Percentiles rank a stretch among this genome's conserved stretches.
Evolutionary conservation across 2,113 vertebrate genomes (phyloP).

Genomic region (Barnardius zonarius): DNA sequence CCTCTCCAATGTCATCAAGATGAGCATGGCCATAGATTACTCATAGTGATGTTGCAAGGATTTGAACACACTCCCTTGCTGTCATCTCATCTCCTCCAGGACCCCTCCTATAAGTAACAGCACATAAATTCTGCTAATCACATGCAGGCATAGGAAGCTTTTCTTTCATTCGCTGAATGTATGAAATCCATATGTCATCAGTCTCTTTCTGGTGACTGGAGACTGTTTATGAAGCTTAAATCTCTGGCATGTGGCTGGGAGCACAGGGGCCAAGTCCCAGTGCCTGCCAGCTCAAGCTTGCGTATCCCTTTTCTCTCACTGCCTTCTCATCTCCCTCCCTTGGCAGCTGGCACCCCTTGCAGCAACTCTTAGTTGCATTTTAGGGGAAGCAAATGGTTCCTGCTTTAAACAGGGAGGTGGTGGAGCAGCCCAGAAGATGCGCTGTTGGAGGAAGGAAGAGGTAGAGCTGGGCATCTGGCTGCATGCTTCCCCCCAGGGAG

Average conservation of each 20-base stretch:
- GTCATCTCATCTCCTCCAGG: not conserved
- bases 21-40: not conserved
- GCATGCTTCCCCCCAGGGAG: rapidly evolving
- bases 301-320: not conserved
- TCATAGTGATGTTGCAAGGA: not conserved
- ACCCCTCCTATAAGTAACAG: not conserved
- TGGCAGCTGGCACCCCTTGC: not conserved
- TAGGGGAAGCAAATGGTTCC: not conserved
- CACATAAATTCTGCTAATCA: not conserved
- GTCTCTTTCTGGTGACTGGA: constrained; percentile 19
- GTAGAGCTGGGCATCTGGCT: not conserved
- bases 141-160: not conserved
- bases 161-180: constrained; percentile 28
- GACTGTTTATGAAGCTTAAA: constrained; percentile 36
- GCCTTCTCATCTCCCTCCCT: not conserved
- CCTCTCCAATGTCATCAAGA: not conserved
- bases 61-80: rapidly evolving
- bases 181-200: constrained; percentile 58
- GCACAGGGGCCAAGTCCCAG: not conserved
- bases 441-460: not conserved
- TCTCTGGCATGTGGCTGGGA: constrained; percentile 41
- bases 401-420: not conserved
- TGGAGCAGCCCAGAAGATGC: not conserved
- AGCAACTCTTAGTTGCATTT: not conserved
- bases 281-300: not conserved